A percentile compares a stretch with the other conserved stretches of the same genome.
Evolutionary conservation across 2,888 invertebrate genomes (phyloP).

Genomic region (Acrocera orbiculus): DNA sequence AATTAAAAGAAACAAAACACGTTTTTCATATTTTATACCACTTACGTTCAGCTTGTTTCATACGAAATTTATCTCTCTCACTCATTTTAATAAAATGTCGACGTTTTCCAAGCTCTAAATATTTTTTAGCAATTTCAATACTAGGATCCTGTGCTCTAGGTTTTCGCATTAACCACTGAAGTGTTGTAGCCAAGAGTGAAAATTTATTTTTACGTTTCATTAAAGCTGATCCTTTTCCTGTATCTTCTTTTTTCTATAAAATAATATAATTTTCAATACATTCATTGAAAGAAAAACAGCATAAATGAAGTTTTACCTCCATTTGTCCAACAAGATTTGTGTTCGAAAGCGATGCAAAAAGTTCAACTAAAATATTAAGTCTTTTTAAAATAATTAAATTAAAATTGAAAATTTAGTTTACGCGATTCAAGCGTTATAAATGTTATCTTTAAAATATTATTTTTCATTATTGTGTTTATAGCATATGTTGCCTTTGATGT

Average conservation of each 20-base stretch:
- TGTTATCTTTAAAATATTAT: conserved; percentile 43
- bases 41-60: conserved; percentile 26
- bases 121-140: conserved; percentile 18
- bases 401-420: not conserved
- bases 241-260: conserved; percentile 6
- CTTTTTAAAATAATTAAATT: not conserved
- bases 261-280: not conserved
- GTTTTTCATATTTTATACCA: conserved; percentile 7
- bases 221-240: not conserved
- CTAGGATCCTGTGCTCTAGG: conserved; percentile 16
- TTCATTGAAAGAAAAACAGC: not conserved
- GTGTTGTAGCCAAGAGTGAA: conserved; percentile 23
- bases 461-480: conserved; percentile 49
- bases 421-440: not conserved
- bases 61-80: conserved; percentile 18
- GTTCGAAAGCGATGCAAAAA: no score
- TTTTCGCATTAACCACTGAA: conserved; percentile 26
- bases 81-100: no score
- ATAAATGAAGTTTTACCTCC: no score
- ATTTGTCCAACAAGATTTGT: no score
- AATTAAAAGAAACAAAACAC: not conserved
- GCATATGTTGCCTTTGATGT: conserved; percentile 41
- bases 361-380: no score
- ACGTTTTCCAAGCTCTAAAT: conserved; percentile 16
- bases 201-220: conserved; percentile 20